Evolutionary conservation across 2,797 vertebrate species (phyloP).

Genomic region (Thunnus albacares): DNA sequence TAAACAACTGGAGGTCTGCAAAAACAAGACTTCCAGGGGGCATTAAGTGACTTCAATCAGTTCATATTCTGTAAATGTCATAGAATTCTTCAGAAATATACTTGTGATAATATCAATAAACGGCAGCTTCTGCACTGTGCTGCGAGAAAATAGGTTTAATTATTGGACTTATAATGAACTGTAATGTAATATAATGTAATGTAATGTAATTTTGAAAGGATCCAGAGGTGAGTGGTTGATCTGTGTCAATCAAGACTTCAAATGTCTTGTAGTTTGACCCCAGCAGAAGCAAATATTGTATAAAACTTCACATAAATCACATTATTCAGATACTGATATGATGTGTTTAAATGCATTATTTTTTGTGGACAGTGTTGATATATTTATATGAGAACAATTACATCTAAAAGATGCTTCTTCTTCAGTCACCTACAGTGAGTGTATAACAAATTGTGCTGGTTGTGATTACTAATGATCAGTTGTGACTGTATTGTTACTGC

Average conservation of each 20-base stretch:
- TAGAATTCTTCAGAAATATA: background rate
- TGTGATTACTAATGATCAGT: slow-evolving; percentile 16
- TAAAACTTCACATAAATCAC: background rate
- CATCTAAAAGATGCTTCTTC: too few relatives aligned
- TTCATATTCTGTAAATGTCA: background rate
- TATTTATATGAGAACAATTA: background rate
- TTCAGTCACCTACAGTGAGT: too few relatives aligned
- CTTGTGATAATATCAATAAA: background rate
- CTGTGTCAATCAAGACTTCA: background rate
- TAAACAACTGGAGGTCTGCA: too few relatives aligned
- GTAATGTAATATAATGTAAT: background rate
- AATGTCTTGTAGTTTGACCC: background rate
- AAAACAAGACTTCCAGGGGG: too few relatives aligned
- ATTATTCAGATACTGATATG: background rate
- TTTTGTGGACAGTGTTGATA: background rate
- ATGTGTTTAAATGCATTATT: background rate
- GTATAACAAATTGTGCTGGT: slow-evolving; percentile 17
- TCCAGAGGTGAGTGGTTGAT: too few relatives aligned
- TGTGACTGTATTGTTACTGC: background rate
- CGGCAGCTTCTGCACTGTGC: too few relatives aligned
- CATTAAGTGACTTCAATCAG: background rate
- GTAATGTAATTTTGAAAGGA: background rate
- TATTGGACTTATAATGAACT: background rate
- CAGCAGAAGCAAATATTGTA: background rate
- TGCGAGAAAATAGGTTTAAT: too few relatives aligned